Evolutionary conservation across 2,797 vertebrate species (phyloP).

Genomic region (Myotis myotis): DNA sequence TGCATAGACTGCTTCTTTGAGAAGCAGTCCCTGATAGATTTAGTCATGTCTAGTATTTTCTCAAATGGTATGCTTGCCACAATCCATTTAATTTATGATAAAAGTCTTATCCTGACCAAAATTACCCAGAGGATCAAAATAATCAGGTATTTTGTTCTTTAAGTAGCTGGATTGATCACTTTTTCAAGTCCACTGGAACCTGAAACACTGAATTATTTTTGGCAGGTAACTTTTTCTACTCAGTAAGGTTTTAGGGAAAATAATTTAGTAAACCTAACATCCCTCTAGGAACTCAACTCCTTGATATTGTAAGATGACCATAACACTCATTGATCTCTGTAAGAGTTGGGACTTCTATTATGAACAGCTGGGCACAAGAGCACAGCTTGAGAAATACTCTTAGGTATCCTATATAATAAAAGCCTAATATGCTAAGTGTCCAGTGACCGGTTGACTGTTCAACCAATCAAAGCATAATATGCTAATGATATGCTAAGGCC

Average conservation of each 20-base stretch:
- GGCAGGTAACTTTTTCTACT: constrained; percentile 27
- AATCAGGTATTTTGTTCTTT: constrained; percentile 21
- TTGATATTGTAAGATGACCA: constrained; percentile 27
- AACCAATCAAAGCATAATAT: too few relatives aligned
- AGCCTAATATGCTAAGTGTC: too few relatives aligned
- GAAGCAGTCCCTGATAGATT: constrained; percentile 33
- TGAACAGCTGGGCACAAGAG: constrained; percentile 49
- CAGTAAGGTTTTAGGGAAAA: constrained; percentile 37
- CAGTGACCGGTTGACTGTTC: too few relatives aligned
- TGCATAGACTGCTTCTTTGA: constrained; percentile 29
- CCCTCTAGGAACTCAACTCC: constrained; percentile 33
- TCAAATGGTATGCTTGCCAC: constrained; percentile 29
- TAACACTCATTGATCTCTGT: constrained; percentile 39
- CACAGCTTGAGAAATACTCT: constrained; percentile 51
- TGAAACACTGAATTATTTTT: constrained; percentile 34
- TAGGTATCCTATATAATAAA: neutral
- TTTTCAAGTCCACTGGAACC: neutral
- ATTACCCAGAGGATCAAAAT: constrained; percentile 15
- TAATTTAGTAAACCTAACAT: constrained; percentile 51
- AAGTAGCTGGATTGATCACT: neutral
- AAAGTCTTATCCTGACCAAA: constrained; percentile 21
- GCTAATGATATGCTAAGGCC: too few relatives aligned
- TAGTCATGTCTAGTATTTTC: constrained; percentile 5
- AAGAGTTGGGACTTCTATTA: constrained; percentile 59
- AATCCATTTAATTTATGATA: constrained; percentile 42